These are phyloP conservation scores for Eudyptes chrysolophus DNA, from an alignment of 2,113 vertebrate species.

Conservation along the genomic window DNA sequence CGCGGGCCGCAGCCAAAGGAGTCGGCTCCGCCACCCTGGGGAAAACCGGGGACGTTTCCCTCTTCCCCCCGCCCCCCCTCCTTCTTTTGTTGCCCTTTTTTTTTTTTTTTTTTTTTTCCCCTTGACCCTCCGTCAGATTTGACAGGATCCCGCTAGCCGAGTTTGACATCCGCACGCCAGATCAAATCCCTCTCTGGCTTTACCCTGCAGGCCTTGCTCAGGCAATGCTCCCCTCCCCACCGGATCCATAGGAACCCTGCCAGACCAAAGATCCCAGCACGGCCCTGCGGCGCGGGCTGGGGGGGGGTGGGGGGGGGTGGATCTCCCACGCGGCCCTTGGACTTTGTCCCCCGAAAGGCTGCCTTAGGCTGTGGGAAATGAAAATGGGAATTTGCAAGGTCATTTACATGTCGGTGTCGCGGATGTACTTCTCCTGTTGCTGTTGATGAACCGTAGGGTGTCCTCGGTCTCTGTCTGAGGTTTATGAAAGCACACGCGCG, in stretches of 20 bases:
- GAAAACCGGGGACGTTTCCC: not conserved
- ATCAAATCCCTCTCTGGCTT: not conserved
- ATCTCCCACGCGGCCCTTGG: not conserved
- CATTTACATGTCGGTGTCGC: not conserved
- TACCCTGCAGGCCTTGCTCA: not conserved
- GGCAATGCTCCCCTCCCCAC: not conserved
- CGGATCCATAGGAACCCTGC: not conserved
- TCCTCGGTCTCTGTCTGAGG: not conserved
- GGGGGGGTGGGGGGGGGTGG: no score
- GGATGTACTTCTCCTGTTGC: not conserved
- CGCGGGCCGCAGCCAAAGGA: not conserved
- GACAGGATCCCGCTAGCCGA: not conserved
- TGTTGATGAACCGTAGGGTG: not conserved
- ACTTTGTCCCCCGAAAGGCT: not conserved
- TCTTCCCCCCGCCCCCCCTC: not conserved
- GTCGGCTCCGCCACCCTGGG: not conserved
- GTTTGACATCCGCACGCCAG: slow-evolving; percentile 11
- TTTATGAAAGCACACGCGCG: not conserved
- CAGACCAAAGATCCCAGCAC: not conserved
- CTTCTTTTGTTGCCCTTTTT: not conserved
- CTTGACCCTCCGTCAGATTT: not conserved
- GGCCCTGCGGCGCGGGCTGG: not conserved
- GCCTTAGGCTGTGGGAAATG: not conserved
- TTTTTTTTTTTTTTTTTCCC: fast-evolving
- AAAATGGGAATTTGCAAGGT: not conserved